Evolutionary conservation across 2,888 invertebrate genomes (phyloP), one percentile per base, ranked within the genome.

Genomic region (Agrotis segetum): DNA sequence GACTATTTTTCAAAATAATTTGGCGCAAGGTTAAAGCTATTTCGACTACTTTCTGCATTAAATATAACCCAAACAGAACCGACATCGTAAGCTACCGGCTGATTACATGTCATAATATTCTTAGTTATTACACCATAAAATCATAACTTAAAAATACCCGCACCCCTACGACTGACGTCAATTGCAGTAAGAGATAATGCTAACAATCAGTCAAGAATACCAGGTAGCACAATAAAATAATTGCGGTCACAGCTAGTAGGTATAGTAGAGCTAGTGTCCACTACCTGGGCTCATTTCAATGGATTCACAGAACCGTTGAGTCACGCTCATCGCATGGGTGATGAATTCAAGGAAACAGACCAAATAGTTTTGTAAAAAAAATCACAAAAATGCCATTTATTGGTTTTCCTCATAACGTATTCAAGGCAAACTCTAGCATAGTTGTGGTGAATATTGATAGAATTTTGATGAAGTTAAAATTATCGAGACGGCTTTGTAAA

Each of bases 331-430:
- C 11, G 44, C 53, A 47, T 29, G 49, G 47, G 2, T 44, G 52
- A 66, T 62, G 56, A 62, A 21, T 77, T 77, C 77, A 6, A 62
- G 59, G 77, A 81, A 77, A 17, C 2, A 6, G 1, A 40, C 13
- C 19, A 16, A 62, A 69, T 50, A 3, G 29, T 53, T 69, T 19
- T 21, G 53, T 55, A 21, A 34, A 65, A 68, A 40, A 61, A 49
- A 1, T 60, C 46, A 67, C 17, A 46, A 50, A 44, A 40, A 52
- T 67, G 14, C 60, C 55, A 34, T n/a, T n/a, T 67, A 49, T 60
- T 21, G 44, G 11, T 80, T 80, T 75, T 80, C 81, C 77, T 77
- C 52, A 50, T 80, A 49, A 17, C 13, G 13, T 69, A 66, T 80
- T 80, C 56, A 16, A 56, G 44, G 1, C 52, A 19, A 49, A 24